Evolutionary conservation across 2,888 invertebrate genomes (phyloP), one percentile per base, ranked within the genome.

Genomic region (Drosophila bunnanda): DNA sequence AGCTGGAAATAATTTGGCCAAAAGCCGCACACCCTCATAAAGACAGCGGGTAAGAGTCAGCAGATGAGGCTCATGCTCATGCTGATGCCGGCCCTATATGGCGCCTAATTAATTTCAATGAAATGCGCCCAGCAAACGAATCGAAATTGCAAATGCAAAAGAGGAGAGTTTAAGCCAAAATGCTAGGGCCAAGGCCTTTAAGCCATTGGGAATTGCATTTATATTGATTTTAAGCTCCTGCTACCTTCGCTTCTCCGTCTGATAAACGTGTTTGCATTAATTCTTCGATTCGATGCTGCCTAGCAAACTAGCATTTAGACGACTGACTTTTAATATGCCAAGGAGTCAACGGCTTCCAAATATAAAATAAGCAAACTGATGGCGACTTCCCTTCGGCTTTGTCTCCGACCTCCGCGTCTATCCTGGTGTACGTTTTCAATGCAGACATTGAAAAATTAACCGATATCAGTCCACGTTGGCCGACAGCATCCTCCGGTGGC

Each of bases 31-130:
- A 12, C n/a, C 38, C 48, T 56, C 39, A 5, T 6, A 15, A n/a
- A 46, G 28, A 46, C 17, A 30, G 25, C 15, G n/a, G 15, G 9
- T 7, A 8, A 39, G 50, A 74, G 67, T 64, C 69, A 61, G 54
- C 20, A 80, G 69, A 61, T 72, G 71, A 22, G 50, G 1, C 72
- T 73, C 74, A 84, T 78, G 71, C 43, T 72, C 73, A 78, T 80
- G 71, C 44, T 73, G 75, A 80, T 80, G 71, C 75, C 73, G 85
- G 43, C 69, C 41, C 88, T 82, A 82, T 85, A 85, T 77, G 79
- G 78, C 62, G 78, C 83, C 90, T 90, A 90, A 90, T 90, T 90
- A 90, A 90, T 90, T 90, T 90, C 81, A 89, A 90, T 88, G 60
- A 81, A 77, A 75, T 71, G 38, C 56, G 32, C 67, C 65, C 68